Base-by-base conservation (phyloP, 2,113 vertebrate species). In the Callionymus lyra region DNA sequence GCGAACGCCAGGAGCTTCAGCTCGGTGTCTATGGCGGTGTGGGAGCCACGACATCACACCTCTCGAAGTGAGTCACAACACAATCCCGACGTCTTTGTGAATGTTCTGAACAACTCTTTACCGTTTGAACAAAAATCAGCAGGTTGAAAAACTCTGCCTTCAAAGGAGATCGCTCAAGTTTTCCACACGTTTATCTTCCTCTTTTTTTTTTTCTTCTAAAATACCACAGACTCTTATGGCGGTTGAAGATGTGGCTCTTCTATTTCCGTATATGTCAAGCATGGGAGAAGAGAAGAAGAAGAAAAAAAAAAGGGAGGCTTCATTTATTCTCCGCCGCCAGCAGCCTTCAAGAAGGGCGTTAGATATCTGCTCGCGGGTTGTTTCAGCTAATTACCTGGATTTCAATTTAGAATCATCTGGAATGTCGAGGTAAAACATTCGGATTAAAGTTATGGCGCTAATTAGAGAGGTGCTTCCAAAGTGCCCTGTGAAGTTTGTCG, bases 401-500 rank as follows among this genome's bases (percentile, higher is more conserved):
- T 68, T 73, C 59, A 67, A 68, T 60, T 74, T 63, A 35, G 59
- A 61, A 63, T 51, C 41, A 54, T 50, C 43, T 9, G 45, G 53
- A 63, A 64, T 52, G 53, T 52, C 11, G 37, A 64, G 50, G 48
- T 66, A 65, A 63, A 72, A 69, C 46, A 67, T 71, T 65, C 40
- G 70, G 73, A 76, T 72, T 75, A 57, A 76, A 77, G 53, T 57
- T 76, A 68, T 68, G 71, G 51, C 62, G 64, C 68, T 78, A 79
- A 81, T 80, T 75, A 83, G 59, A 9, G 34, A 64, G 70, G 63
- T 65, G 54, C 65, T 74, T 72, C 52, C 46, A 70, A 74, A 79
- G 63, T 68, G 56, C 56, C 56, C 70, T 72, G 65, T 70, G 66
- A 79, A 80, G 74, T 80, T 80, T 79, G 76, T 78, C 64, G 59